Conservation (phyloP, 2,113 vertebrate species). For the Thermophis baileyi region DNA sequence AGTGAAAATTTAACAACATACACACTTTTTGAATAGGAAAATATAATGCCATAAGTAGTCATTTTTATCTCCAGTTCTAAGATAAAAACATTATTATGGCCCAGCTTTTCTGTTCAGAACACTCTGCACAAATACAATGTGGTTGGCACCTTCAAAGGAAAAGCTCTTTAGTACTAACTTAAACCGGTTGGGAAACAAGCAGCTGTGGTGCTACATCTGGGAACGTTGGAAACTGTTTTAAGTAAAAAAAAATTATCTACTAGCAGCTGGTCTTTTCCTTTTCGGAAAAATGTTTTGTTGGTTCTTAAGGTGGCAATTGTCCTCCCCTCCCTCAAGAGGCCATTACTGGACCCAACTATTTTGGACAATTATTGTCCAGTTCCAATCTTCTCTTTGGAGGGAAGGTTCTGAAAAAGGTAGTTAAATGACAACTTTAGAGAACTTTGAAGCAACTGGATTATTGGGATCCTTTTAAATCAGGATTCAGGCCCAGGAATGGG, state of each 20-base stretch:
- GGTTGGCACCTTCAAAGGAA: background rate
- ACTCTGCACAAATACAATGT: background rate
- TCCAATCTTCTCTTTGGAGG: background rate
- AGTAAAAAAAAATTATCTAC: background rate
- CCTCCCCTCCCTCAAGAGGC: background rate
- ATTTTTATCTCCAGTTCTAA: background rate
- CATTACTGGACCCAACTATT: background rate
- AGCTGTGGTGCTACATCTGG: background rate
- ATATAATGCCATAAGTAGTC: background rate
- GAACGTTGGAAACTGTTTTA: background rate
- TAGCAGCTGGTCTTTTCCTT: background rate
- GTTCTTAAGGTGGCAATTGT: background rate
- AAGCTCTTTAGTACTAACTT: background rate
- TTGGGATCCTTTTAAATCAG: background rate
- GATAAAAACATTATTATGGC: background rate
- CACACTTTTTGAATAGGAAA: background rate
- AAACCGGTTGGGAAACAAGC: background rate
- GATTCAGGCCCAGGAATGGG: no score
- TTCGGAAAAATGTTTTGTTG: background rate
- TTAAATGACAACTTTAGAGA: background rate
- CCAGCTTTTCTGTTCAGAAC: background rate
- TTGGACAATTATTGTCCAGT: background rate
- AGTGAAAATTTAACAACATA: background rate
- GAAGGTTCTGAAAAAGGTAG: background rate
- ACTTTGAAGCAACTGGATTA: background rate